A percentile compares a stretch with the other conserved stretches of the same genome.
phyloP scores from a whole-genome alignment of 2,797 vertebrate species.

The Sebastes umbrosus region DNA sequence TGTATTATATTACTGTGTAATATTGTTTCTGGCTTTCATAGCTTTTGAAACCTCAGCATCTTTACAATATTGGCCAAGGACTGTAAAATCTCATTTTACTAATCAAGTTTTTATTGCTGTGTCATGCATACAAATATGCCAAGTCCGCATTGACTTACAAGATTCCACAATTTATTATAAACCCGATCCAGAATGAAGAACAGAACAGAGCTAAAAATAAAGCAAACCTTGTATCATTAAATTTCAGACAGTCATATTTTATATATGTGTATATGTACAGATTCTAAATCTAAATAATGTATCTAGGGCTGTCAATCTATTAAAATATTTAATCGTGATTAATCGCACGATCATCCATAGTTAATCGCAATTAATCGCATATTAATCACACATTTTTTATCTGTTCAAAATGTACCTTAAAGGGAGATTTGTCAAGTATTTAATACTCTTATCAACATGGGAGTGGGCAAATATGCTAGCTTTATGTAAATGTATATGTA shows the following conservation, averaged over 20 bases:
- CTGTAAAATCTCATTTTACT: conserved; percentile 8
- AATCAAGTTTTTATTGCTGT: conserved; percentile 3
- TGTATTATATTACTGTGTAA: conserved; percentile 44
- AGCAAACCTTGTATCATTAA: background rate
- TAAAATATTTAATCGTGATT: too few relatives aligned
- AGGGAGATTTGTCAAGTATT: too few relatives aligned
- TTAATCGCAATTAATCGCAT: too few relatives aligned
- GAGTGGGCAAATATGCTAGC: too few relatives aligned
- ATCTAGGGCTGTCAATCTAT: too few relatives aligned
- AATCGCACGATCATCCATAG: too few relatives aligned
- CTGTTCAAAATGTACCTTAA: too few relatives aligned
- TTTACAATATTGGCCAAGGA: conserved; percentile 33
- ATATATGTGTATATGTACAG: too few relatives aligned
- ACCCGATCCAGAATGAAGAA: background rate
- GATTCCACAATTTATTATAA: background rate
- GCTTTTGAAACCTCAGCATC: conserved; percentile 56
- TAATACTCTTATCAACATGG: too few relatives aligned
- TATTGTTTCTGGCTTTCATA: conserved; percentile 37
- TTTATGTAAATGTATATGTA: too few relatives aligned
- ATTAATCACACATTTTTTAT: too few relatives aligned
- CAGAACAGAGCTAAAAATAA: background rate
- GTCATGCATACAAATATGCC: background rate
- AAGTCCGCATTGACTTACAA: background rate
- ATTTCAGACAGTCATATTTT: background rate
- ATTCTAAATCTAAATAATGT: background rate